Percentiles rank a stretch among this genome's conserved stretches.
Evolutionary conservation across 2,888 invertebrate genomes (phyloP).

Genomic region (Drosophila quinaria): DNA sequence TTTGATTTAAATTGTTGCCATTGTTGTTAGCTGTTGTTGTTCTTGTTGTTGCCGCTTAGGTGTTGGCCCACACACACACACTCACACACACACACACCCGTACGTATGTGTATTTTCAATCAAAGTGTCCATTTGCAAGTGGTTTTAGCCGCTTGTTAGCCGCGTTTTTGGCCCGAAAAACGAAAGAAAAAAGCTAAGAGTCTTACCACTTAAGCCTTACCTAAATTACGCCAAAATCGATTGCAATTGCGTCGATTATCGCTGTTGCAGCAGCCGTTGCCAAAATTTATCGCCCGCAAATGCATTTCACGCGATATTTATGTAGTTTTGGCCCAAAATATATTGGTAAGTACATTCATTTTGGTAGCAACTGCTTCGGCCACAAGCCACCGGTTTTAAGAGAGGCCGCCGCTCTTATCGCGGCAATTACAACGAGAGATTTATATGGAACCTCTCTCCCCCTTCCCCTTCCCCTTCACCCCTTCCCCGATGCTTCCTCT

Average conservation of each 20-base stretch:
- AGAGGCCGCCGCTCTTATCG: conserved; percentile 71
- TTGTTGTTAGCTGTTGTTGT: conserved; percentile 52
- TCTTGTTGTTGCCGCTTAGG: conserved; percentile 42
- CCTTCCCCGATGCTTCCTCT: background rate
- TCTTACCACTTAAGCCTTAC: conserved; percentile 73
- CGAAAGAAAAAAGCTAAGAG: conserved; percentile 5
- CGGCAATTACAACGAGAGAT: conserved; percentile 79
- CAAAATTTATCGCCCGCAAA: conserved; percentile 78
- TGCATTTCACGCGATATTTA: conserved; percentile 81
- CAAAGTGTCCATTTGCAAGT: conserved; percentile 46
- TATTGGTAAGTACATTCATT: conserved; percentile 35
- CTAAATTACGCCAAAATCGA: conserved; percentile 81
- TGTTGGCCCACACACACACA: conserved; percentile 57
- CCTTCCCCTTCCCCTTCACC: background rate
- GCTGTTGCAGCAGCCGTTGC: conserved; percentile 67
- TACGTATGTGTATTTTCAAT: conserved; percentile 52
- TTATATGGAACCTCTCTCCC: conserved; percentile 59
- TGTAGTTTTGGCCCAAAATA: conserved; percentile 71
- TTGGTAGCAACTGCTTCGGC: conserved; percentile 45
- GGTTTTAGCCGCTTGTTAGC: conserved; percentile 63
- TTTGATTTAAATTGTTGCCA: conserved; percentile 75
- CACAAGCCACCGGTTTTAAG: conserved; percentile 73
- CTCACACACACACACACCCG: background rate
- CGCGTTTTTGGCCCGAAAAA: conserved; percentile 12
- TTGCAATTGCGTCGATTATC: conserved; percentile 82